Evolutionary conservation across 2,797 vertebrate genomes (phyloP).

Genomic region (Chloroceryle inda): DNA sequence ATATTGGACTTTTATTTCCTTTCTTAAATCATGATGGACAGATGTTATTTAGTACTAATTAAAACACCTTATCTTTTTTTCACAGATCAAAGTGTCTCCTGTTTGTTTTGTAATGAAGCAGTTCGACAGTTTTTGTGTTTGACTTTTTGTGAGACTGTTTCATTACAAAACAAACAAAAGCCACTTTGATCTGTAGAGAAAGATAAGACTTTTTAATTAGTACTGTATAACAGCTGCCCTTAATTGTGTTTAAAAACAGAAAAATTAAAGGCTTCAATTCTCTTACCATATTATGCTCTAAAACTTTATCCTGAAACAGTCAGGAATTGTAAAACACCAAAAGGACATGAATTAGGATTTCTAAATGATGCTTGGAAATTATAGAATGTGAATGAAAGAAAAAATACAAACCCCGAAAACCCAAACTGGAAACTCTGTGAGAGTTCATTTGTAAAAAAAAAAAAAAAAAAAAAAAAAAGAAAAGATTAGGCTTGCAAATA

Average conservation of each 20-base stretch:
- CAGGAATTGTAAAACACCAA: background rate
- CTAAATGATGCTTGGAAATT: background rate
- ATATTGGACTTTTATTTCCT: slow-evolving; percentile 37
- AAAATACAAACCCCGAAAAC: background rate
- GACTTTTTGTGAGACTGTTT: slow-evolving; percentile 55
- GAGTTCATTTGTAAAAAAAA: background rate
- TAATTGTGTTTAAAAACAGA: slow-evolving; percentile 34
- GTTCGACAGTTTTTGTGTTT: slow-evolving; percentile 52
- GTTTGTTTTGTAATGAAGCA: slow-evolving; percentile 71
- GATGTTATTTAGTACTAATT: slow-evolving; percentile 56
- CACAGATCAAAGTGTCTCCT: slow-evolving; percentile 66
- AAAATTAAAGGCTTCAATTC: slow-evolving; percentile 3
- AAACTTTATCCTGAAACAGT: background rate
- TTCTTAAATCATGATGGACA: slow-evolving; percentile 58
- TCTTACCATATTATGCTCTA: background rate
- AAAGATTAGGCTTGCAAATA: background rate
- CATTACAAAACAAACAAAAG: slow-evolving; percentile 55
- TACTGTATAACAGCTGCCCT: slow-evolving; percentile 23
- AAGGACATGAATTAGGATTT: background rate
- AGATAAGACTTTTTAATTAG: slow-evolving; percentile 65
- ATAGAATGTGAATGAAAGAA: background rate
- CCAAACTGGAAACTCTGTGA: background rate
- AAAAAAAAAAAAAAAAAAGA: background rate
- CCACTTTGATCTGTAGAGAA: slow-evolving; percentile 60
- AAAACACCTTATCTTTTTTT: slow-evolving; percentile 65